Base-by-base conservation (phyloP, 2,888 invertebrate genomes). In the Napeogenes sylphis region DNA sequence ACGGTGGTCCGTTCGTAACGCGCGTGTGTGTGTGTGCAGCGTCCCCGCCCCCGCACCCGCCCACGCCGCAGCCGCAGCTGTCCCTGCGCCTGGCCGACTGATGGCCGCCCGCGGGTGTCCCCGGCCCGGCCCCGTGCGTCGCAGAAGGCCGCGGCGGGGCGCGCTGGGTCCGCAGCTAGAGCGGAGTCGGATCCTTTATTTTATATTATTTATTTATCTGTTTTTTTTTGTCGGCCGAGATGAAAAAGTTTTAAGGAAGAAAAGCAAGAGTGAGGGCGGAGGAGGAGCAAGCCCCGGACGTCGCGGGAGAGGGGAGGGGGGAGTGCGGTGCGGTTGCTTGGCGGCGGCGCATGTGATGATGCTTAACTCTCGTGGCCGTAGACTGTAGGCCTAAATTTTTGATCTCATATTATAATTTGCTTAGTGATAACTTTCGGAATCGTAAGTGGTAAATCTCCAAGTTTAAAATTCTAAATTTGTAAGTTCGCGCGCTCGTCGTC, bases 391-490 rank as follows among this genome's bases (percentile, higher is more conserved):
- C 90, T 90, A 90, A 88, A 86, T 83, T 85, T 88, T 88, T 90
- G 90, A 90, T 90, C 90, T 90, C 90, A 90, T 90, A 89, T 87
- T 90, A 90, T 90, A 85, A 90, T 90, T 90, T 90, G 90, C 89
- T 89, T 89, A 90, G 90, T 87, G 84, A 84, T 89, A 87, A 83
- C 69, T 82, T 86, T 88, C 81, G 85, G 85, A 83, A 84, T 82
- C 77, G 81, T 83, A 81, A 85, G 83, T 82, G 83, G 83, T 84
- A 82, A 84, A 83, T 83, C 81, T 83, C 82, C 82, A 81, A 83
- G 74, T 79, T 77, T 79, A 78, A 89, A 89, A 89, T 88, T 89
- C 88, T 85, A 62, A 62, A 62, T 62, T 79, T 78, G 77, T 77
- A 83, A 78, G 80, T 82, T 82, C 80, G 76, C 81, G 80, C 82